phyloP scores from a whole-genome alignment of 1,140 invertebrate genomes.

The Frieseomelitta varia region DNA sequence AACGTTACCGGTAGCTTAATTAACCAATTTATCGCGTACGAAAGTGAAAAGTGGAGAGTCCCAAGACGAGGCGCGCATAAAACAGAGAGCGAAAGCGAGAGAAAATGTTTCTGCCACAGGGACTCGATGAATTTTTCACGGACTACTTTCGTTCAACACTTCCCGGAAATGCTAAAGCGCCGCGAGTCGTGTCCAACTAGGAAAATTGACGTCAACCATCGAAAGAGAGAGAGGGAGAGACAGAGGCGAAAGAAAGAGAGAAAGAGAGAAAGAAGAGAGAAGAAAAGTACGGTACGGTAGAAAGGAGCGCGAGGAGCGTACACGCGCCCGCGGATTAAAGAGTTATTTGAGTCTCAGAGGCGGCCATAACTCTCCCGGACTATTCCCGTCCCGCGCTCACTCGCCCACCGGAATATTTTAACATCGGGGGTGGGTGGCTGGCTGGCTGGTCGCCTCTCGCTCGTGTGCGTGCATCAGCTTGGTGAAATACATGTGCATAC shows the following conservation, averaged over 20 bases:
- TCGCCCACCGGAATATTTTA: constrained; percentile 81
- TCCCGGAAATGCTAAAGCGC: constrained; percentile 11
- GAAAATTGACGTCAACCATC: constrained; percentile 17
- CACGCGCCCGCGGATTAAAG: constrained; percentile 80
- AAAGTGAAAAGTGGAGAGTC: background rate
- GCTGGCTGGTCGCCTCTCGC: constrained; percentile 53
- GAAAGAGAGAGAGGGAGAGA: background rate
- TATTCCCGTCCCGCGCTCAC: constrained; percentile 79
- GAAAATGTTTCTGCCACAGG: background rate
- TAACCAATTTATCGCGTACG: background rate
- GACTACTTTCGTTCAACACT: constrained; percentile 11
- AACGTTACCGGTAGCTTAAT: background rate
- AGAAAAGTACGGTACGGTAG: constrained; percentile 36
- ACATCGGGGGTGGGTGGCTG: constrained; percentile 80
- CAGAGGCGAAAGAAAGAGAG: constrained; percentile 7
- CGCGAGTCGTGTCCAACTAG: background rate
- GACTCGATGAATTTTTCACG: constrained; percentile 35
- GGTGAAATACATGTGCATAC: background rate
- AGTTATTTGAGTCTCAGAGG: constrained; percentile 82
- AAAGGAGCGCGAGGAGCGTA: constrained; percentile 64
- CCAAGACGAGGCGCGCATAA: no score
- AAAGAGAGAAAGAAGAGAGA: constrained; percentile 16
- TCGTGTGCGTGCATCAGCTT: constrained; percentile 56
- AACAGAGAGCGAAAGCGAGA: constrained; percentile 9
- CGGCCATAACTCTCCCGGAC: constrained; percentile 81